A percentile compares a stretch with the other conserved stretches of the same genome.
phyloP scores from a whole-genome alignment of 2,113 vertebrate species.

The Chloropsis cyanopogon region DNA sequence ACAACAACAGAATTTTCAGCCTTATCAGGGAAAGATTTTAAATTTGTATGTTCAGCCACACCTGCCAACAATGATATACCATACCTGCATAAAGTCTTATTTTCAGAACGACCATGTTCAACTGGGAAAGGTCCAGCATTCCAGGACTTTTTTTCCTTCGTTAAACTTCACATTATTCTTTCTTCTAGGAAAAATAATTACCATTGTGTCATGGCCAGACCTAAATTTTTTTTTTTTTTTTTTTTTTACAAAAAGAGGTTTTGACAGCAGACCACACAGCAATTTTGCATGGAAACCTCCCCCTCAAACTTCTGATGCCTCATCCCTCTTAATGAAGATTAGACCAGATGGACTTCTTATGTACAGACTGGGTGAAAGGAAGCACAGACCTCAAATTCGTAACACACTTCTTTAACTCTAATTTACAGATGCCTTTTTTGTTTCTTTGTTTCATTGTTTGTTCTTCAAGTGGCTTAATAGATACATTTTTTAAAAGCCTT shows the following conservation, averaged over 20 bases:
- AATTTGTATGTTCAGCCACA: neutral
- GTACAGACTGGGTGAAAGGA: neutral
- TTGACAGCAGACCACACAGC: neutral
- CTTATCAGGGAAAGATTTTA: neutral
- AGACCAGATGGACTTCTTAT: neutral
- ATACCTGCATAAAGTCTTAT: neutral
- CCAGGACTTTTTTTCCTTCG: neutral
- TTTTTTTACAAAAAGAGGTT: neutral
- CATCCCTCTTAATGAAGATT: neutral
- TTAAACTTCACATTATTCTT: neutral
- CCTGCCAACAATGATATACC: neutral
- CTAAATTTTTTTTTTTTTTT: no score
- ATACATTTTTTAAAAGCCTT: neutral
- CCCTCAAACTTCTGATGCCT: neutral
- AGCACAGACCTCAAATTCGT: neutral
- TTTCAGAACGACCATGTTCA: neutral
- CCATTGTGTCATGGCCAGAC: neutral
- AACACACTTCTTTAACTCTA: neutral
- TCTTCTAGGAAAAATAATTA: neutral
- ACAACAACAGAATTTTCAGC: neutral
- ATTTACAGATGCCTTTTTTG: neutral
- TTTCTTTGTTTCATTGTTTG: neutral
- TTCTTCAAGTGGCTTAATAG: neutral
- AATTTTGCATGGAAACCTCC: neutral
- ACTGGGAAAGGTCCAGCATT: neutral